Percentiles rank a stretch among this genome's conserved stretches.
Evolutionary conservation across 2,113 vertebrate genomes (phyloP).

Genomic region (Notarius quadriscutis): DNA sequence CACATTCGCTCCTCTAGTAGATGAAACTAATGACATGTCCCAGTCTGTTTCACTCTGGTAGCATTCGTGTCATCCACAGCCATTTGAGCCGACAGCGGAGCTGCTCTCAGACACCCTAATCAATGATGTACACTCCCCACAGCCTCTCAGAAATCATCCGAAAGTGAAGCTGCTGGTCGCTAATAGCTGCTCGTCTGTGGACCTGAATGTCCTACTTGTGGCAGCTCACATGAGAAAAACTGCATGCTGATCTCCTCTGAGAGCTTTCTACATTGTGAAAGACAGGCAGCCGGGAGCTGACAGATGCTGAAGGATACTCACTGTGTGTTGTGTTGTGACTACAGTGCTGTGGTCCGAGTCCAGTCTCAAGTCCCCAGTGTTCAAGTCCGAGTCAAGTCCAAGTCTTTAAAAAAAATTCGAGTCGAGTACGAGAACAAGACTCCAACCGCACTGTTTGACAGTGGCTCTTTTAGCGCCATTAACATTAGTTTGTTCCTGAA

Average conservation of each 20-base stretch:
- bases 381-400: too few species aligned
- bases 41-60: neutral
- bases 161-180: neutral
- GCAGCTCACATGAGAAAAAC: conserved; percentile 12
- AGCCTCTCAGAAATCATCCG: conserved; percentile 19
- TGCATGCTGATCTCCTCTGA: conserved; percentile 10
- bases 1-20: neutral
- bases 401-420: too few species aligned
- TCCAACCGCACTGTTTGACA: too few species aligned
- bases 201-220: conserved; percentile 2
- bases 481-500: too few species aligned
- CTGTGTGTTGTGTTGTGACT: neutral
- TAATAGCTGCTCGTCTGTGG: conserved; percentile 11
- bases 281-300: conserved; percentile 2
- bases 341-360: neutral
- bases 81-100: conserved; percentile 13
- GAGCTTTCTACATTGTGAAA: neutral
- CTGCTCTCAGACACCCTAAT: neutral
- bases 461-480: too few species aligned
- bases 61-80: conserved; percentile 1
- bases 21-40: neutral
- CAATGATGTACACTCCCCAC: conserved; percentile 11
- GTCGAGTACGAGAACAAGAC: too few species aligned
- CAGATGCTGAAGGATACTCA: neutral
- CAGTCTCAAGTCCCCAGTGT: too few species aligned